Evolutionary conservation across 2,888 invertebrate genomes (phyloP), one percentile per base, ranked within the genome.

Genomic region (Conchocele bisecta): DNA sequence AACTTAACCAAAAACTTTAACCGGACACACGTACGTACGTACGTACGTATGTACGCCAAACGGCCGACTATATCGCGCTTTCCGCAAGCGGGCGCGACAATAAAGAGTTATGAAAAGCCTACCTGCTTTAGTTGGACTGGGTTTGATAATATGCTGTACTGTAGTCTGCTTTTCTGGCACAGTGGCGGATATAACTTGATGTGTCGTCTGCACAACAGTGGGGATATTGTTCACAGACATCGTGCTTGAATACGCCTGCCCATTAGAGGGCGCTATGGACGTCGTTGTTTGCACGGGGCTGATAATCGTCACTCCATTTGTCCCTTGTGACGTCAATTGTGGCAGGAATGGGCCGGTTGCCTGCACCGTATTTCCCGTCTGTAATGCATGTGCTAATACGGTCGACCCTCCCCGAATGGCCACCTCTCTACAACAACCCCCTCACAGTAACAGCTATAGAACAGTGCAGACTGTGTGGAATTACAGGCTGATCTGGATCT

Each of bases 51-150:
- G n/a, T n/a, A n/a, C n/a, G n/a, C n/a, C n/a, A n/a, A n/a, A n/a
- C n/a, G n/a, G n/a, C n/a, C n/a, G n/a, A n/a, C n/a, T n/a, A n/a
- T n/a, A n/a, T n/a, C n/a, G n/a, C n/a, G n/a, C n/a, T n/a, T n/a
- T n/a, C n/a, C n/a, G n/a, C n/a, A n/a, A n/a, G n/a, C n/a, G n/a
- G n/a, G n/a, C n/a, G n/a, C n/a, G n/a, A n/a, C n/a, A n/a, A n/a
- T n/a, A 46, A 46, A n/a, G 6, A 46, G 4, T 35, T n/a, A 35
- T 6, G 22, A 20, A 17, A 17, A 20, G 22, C 42, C 26, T 63
- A 87, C 87, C 86, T 75, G 86, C 85, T 84, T 86, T 87, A 3
- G 86, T 84, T 3, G 85, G 83, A 53, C 83, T 86, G 11, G 85
- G 83, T 68, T 86, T 84, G 29, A 83, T 75, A 15, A 73, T 68